Evolutionary conservation across 2,888 invertebrate species (phyloP).

Genomic region (Lithosia quadra): DNA sequence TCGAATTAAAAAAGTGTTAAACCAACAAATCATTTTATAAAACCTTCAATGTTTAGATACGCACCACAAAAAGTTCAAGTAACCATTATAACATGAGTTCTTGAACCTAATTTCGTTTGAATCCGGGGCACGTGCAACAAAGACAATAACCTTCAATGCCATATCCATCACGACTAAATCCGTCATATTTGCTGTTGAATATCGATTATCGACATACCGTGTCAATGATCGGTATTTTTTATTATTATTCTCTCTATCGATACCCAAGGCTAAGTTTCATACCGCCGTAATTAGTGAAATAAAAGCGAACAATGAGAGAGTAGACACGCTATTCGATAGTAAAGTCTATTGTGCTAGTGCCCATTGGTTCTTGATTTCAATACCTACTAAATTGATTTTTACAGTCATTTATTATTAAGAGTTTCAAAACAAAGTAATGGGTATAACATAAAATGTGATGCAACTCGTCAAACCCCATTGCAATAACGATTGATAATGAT

Average conservation of each 20-base stretch:
- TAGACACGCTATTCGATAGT: conserved; percentile 42
- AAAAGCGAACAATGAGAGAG: conserved; percentile 44
- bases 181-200: conserved; percentile 67
- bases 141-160: conserved; percentile 80
- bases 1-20: conserved; percentile 37
- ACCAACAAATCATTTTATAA: conserved; percentile 35
- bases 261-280: conserved; percentile 63
- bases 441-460: conserved; percentile 11
- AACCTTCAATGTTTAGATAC: conserved; percentile 43
- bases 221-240: conserved; percentile 64
- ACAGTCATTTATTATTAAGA: conserved; percentile 40
- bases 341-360: conserved; percentile 35
- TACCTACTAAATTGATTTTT: conserved; percentile 50
- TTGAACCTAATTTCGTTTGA: conserved; percentile 76
- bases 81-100: conserved; percentile 59
- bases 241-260: conserved; percentile 55
- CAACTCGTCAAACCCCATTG: conserved; percentile 18
- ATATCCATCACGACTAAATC: conserved; percentile 74
- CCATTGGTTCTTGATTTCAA: conserved; percentile 46
- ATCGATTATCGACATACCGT: conserved; percentile 69
- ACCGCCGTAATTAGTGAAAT: conserved; percentile 58
- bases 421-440: conserved; percentile 29
- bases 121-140: conserved; percentile 76
- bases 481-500: conserved; percentile 2
- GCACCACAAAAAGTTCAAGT: conserved; percentile 48